A percentile compares a stretch with the other conserved stretches of the same genome.
These are phyloP conservation scores for Embiotoca jacksoni DNA, from an alignment of 2,113 vertebrate species.

Conservation along the genomic window DNA sequence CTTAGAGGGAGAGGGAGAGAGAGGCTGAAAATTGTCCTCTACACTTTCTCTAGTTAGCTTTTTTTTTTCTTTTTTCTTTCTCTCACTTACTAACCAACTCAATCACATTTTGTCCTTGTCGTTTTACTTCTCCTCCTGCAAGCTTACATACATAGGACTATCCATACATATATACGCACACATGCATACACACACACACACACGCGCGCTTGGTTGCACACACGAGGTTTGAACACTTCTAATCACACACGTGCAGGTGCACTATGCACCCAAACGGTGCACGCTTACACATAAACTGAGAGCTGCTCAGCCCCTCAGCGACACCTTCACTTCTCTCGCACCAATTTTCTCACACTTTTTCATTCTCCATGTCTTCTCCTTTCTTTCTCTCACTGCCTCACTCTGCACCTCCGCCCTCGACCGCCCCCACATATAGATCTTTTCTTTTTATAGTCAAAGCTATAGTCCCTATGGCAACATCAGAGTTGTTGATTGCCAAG, in stretches of 20 bases:
- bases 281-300: slow-evolving; percentile 55
- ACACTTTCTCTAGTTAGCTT: slow-evolving; percentile 69
- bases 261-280: slow-evolving; percentile 32
- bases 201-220: slow-evolving; percentile 15
- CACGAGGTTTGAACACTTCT: slow-evolving; percentile 32
- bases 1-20: slow-evolving; percentile 55
- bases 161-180: slow-evolving; percentile 14
- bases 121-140: slow-evolving; percentile 39
- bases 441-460: slow-evolving; percentile 77
- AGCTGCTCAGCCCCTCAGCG: slow-evolving; percentile 61
- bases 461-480: slow-evolving; percentile 77
- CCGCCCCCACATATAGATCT: slow-evolving; percentile 76
- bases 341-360: slow-evolving; percentile 79
- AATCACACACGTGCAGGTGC: slow-evolving; percentile 67
- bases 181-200: slow-evolving; percentile 13
- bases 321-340: slow-evolving; percentile 76
- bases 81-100: slow-evolving; percentile 76
- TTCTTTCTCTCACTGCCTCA: slow-evolving; percentile 66
- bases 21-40: slow-evolving; percentile 70
- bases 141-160: slow-evolving; percentile 42
- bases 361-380: slow-evolving; percentile 62
- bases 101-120: slow-evolving; percentile 79
- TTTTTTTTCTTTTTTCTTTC: slow-evolving; percentile 43
- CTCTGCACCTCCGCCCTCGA: slow-evolving; percentile 75
- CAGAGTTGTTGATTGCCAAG: slow-evolving; percentile 79